Conservation (phyloP, 2,888 invertebrate genomes). For the Blera fallax region DNA sequence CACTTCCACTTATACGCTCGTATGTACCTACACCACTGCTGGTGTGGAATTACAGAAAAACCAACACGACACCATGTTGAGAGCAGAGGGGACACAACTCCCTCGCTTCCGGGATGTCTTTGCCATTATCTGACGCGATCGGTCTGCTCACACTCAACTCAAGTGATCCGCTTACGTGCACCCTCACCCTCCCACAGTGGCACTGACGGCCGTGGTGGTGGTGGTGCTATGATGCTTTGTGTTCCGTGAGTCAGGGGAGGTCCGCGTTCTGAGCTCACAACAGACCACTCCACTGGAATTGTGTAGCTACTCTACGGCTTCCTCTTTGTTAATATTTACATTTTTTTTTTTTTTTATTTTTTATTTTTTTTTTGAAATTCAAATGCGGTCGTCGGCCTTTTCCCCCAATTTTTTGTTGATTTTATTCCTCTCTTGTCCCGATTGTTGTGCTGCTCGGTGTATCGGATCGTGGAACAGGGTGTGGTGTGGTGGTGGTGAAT, state of each 20-base stretch:
- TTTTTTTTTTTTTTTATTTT: slow-evolving; percentile 36
- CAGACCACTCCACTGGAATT: neutral
- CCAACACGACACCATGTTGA: neutral
- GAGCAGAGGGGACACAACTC: slow-evolving; percentile 4
- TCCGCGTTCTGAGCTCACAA: slow-evolving; percentile 14
- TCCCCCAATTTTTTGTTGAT: slow-evolving; percentile 64
- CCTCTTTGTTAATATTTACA: slow-evolving; percentile 56
- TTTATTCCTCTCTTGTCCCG: slow-evolving; percentile 19
- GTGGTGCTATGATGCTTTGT: neutral
- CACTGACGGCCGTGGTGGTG: too few relatives aligned
- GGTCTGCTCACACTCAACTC: slow-evolving; percentile 31
- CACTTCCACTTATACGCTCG: neutral
- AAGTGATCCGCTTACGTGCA: slow-evolving; percentile 30
- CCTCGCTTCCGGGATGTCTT: slow-evolving; percentile 66
- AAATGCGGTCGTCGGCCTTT: slow-evolving; percentile 72
- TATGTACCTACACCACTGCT: too few relatives aligned
- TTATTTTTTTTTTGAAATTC: slow-evolving; percentile 56
- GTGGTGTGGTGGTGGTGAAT: slow-evolving; percentile 8
- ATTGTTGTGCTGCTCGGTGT: neutral
- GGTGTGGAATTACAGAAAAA: neutral
- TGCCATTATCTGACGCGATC: slow-evolving; percentile 57
- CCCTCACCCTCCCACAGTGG: slow-evolving; percentile 10
- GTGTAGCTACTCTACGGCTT: slow-evolving; percentile 35
- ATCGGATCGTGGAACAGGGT: neutral
- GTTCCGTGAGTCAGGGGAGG: slow-evolving; percentile 28